Evolutionary conservation across 2,888 invertebrate species (phyloP).

Genomic region (Drosophila koepferae): DNA sequence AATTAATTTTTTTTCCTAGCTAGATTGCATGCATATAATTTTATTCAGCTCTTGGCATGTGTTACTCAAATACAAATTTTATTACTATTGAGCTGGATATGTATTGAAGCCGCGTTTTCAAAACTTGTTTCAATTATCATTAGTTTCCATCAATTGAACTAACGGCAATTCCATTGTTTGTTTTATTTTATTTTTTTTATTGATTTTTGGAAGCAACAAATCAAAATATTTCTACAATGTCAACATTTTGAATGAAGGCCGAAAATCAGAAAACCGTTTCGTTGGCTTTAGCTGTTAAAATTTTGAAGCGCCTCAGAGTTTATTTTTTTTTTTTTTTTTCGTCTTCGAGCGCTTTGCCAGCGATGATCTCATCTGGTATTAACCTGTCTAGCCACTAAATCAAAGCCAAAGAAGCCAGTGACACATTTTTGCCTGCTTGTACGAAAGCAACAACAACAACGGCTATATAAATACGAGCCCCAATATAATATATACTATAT

Average conservation of each 20-base stretch:
- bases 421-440: constrained; percentile 66
- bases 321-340: no score
- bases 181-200: constrained; percentile 3
- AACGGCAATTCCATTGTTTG: constrained; percentile 39
- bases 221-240: constrained; percentile 66
- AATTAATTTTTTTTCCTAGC: background rate
- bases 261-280: constrained; percentile 33
- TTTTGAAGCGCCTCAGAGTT: background rate
- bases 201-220: constrained; percentile 21
- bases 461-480: constrained; percentile 22
- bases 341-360: constrained; percentile 41
- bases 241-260: constrained; percentile 60
- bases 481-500: constrained; percentile 15
- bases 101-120: background rate
- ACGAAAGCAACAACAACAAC: constrained; percentile 47
- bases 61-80: background rate
- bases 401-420: constrained; percentile 76
- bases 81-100: background rate
- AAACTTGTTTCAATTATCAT: constrained; percentile 16
- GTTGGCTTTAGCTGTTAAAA: constrained; percentile 18
- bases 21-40: background rate
- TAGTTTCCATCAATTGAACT: constrained; percentile 9
- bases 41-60: background rate
- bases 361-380: constrained; percentile 76
- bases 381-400: constrained; percentile 81